Evolutionary conservation across 1,140 invertebrate species (phyloP), one percentile per base, ranked within the genome.

Genomic region (Berghia stephanieae): DNA sequence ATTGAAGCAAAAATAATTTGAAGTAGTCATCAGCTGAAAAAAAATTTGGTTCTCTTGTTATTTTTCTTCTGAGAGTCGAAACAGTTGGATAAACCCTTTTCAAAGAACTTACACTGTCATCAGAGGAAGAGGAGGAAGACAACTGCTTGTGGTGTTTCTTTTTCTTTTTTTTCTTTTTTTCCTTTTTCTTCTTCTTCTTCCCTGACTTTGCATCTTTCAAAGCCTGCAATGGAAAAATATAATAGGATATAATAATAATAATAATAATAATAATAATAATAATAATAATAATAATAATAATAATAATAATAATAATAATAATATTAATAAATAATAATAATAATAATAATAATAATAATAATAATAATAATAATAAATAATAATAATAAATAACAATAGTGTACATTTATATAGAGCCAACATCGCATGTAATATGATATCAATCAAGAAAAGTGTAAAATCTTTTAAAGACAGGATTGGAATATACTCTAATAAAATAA

Each of bases 141-240:
- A 36, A 70, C 1, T 78, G 74, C 67, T 80, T 82, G 27, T 81
- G 81, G n/a, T 80, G 80, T 42, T 83, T 84, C 63, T 83, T 82
- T 72, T 82, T 73, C 70, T 84, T 84, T 24, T 80, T 80, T 66
- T 79, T 55, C 49, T 85, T 83, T 49, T 81, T 80, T 68, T 83
- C 79, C 72, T 83, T 85, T 40, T 78, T 71, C 73, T 83, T 83
- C 57, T 83, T 80, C 71, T 81, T 82, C 73, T 72, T 80, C 34
- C 55, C 52, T 52, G 80, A 79, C 69, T 81, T 80, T 40, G 57
- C 66, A 55, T 80, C 80, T 72, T 83, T 78, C 43, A 77, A 66
- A 66, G 55, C 80, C 79, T 83, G 71, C 18, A 75, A 79, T 24
- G 55, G 21, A 55, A 73, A n/a, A 60, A 38, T 68, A 55, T 46